A percentile compares a stretch with the other conserved stretches of the same genome.
phyloP scores from a whole-genome alignment of 2,888 invertebrate genomes.

The Lathronympha strigana region DNA sequence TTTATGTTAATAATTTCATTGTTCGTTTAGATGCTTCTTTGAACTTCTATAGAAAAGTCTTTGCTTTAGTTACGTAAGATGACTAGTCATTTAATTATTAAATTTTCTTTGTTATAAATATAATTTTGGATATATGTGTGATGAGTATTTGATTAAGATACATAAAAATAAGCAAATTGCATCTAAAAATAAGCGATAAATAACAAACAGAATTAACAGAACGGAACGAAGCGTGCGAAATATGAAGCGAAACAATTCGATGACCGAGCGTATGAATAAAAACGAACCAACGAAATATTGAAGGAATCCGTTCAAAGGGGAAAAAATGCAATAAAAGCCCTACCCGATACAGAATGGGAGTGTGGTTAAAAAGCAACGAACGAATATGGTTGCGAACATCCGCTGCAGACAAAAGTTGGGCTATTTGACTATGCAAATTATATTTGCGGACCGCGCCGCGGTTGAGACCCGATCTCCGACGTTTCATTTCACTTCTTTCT shows the following conservation, averaged over 20 bases:
- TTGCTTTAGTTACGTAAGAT: constrained; percentile 12
- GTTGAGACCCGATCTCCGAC: constrained; percentile 79
- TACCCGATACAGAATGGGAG: constrained; percentile 78
- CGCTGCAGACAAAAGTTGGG: constrained; percentile 82
- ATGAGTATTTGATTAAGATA: neutral
- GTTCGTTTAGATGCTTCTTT: constrained; percentile 50
- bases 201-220: constrained; percentile 56
- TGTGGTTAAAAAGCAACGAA: constrained; percentile 82
- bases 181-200: constrained; percentile 32
- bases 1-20: constrained; percentile 65
- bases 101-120: constrained; percentile 16
- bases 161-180: neutral
- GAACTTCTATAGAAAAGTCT: constrained; percentile 12
- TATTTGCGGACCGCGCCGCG: constrained; percentile 82
- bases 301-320: constrained; percentile 83
- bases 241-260: constrained; percentile 80
- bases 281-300: constrained; percentile 82
- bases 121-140: neutral
- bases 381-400: constrained; percentile 83
- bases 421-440: constrained; percentile 85
- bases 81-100: constrained; percentile 27
- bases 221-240: constrained; percentile 66
- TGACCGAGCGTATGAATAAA: constrained; percentile 80
- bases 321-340: constrained; percentile 81
- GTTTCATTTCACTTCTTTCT: constrained; percentile 81